Percentiles rank a stretch among this genome's conserved stretches.
phyloP scores from a whole-genome alignment of 2,888 invertebrate genomes.

The Teinopalpus imperialis region DNA sequence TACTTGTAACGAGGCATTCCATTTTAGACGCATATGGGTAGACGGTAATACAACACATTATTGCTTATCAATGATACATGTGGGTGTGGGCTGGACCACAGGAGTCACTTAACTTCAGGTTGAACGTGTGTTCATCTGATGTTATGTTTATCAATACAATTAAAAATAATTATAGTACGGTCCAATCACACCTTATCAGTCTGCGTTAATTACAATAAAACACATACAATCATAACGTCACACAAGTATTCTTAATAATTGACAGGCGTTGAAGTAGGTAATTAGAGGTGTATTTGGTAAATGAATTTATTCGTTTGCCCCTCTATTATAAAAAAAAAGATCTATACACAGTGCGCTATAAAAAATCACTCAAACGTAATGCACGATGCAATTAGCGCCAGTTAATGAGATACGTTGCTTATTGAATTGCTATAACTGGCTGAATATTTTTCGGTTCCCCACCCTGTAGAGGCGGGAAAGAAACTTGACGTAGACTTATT shows the following conservation, averaged over 20 bases:
- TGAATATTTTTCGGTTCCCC: constrained; percentile 12
- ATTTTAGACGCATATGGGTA: too few relatives aligned
- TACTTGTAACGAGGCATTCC: too few relatives aligned
- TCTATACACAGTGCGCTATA: constrained; percentile 14
- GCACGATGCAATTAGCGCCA: constrained; percentile 18
- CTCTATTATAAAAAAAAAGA: too few relatives aligned
- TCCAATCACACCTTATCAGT: too few relatives aligned
- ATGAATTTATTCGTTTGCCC: too few relatives aligned
- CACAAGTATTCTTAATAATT: background rate
- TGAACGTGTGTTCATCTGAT: too few relatives aligned
- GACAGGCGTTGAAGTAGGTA: constrained; percentile 12
- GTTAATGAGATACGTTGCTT: constrained; percentile 22
- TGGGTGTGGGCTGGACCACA: too few relatives aligned
- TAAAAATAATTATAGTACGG: too few relatives aligned
- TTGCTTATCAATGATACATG: too few relatives aligned
- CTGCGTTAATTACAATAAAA: background rate
- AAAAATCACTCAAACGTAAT: constrained; percentile 18
- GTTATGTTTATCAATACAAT: too few relatives aligned
- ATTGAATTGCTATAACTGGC: constrained; percentile 17
- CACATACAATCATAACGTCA: background rate
- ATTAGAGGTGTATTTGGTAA: constrained; percentile 22
- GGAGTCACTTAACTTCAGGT: too few relatives aligned
- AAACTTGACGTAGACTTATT: background rate
- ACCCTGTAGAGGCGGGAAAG: background rate
- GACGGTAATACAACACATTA: too few relatives aligned